Evolutionary conservation across 2,888 invertebrate genomes (phyloP).

Genomic region (Heliconius charithonia): DNA sequence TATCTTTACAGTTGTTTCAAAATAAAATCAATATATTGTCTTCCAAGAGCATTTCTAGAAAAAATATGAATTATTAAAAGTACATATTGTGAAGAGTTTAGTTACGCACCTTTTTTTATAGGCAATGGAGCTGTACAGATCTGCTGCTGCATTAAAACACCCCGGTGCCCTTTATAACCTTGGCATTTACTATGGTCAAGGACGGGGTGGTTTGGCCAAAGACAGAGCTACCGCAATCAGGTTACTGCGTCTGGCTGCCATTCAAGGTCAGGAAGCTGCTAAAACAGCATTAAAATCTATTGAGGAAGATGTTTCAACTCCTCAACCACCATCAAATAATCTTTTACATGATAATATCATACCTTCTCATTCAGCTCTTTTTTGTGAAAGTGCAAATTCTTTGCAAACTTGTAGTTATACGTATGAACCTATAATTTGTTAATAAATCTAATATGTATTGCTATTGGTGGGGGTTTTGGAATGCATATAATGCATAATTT

Average conservation of each 20-base stretch:
- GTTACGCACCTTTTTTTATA: slow-evolving; percentile 55
- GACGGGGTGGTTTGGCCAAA: slow-evolving; percentile 82
- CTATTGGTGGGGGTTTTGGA: slow-evolving; percentile 34
- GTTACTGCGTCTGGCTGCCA: slow-evolving; percentile 82
- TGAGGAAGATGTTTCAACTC: slow-evolving; percentile 53
- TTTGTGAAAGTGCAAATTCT: slow-evolving; percentile 67
- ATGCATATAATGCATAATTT: slow-evolving; percentile 24
- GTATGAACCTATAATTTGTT: slow-evolving; percentile 59
- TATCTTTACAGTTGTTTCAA: too few relatives aligned
- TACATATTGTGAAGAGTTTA: too few relatives aligned
- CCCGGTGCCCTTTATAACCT: slow-evolving; percentile 87
- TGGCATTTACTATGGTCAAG: slow-evolving; percentile 87
- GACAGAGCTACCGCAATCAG: slow-evolving; percentile 80
- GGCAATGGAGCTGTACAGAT: slow-evolving; percentile 87
- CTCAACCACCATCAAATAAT: slow-evolving; percentile 54
- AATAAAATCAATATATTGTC: too few relatives aligned
- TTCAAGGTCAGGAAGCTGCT: slow-evolving; percentile 84
- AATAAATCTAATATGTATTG: slow-evolving; percentile 28
- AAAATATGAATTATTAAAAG: too few relatives aligned
- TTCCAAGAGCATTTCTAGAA: too few relatives aligned
- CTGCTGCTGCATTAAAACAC: slow-evolving; percentile 86
- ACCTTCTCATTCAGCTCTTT: slow-evolving; percentile 67
- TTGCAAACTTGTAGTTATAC: slow-evolving; percentile 52
- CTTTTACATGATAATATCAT: slow-evolving; percentile 58
- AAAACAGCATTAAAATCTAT: slow-evolving; percentile 76